Evolutionary conservation across 2,797 vertebrate species (phyloP).

Genomic region (Melanotaenia boesemani): DNA sequence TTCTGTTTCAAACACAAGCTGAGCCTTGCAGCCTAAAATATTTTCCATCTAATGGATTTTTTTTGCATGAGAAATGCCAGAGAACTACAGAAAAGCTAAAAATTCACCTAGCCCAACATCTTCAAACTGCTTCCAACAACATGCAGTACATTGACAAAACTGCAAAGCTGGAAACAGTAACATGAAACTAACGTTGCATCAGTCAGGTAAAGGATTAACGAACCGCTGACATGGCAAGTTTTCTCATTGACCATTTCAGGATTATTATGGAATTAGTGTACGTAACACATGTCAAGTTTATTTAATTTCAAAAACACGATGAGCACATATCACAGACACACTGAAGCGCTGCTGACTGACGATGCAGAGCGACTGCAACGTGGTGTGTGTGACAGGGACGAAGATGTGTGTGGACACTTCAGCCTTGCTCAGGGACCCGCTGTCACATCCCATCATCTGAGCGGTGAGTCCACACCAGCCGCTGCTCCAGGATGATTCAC

Average conservation of each 20-base stretch:
- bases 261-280: slow-evolving; percentile 40
- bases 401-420: slow-evolving; percentile 75
- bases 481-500: slow-evolving; percentile 49
- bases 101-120: background rate
- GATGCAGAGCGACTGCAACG: slow-evolving; percentile 19
- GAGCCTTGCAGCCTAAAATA: no score
- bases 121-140: background rate
- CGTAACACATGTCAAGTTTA: slow-evolving; percentile 46
- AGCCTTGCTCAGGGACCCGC: slow-evolving; percentile 71
- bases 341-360: slow-evolving; percentile 18
- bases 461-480: slow-evolving; percentile 48
- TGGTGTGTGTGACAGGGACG: slow-evolving; percentile 61
- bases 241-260: slow-evolving; percentile 17
- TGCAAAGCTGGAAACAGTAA: background rate
- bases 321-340: slow-evolving; percentile 3
- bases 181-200: background rate
- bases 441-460: slow-evolving; percentile 75
- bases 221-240: background rate
- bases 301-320: slow-evolving; percentile 33
- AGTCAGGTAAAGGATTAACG: slow-evolving; percentile 9
- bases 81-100: no score
- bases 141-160: background rate
- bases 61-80: no score
- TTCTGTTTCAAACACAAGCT: no score
- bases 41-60: no score